A percentile compares a stretch with the other conserved stretches of the same genome.
phyloP scores from a whole-genome alignment of 2,888 invertebrate species.

The Leptura quadrifasciata region DNA sequence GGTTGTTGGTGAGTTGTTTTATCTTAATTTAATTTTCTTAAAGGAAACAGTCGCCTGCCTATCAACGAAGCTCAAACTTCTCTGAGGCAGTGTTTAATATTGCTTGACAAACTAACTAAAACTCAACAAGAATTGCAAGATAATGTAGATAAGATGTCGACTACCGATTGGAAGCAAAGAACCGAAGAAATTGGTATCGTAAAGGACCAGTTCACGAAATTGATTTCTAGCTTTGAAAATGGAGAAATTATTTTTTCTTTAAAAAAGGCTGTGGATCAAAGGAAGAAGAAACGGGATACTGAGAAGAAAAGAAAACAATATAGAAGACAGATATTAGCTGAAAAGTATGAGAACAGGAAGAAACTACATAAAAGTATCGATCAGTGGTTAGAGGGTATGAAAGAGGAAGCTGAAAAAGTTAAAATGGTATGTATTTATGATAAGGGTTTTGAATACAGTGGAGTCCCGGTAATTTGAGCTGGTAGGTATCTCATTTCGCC shows the following conservation, averaged over 20 bases:
- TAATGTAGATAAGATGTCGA: conserved; percentile 73
- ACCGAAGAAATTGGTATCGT: conserved; percentile 75
- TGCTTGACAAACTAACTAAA: conserved; percentile 70
- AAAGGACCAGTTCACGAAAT: conserved; percentile 74
- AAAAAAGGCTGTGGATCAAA: conserved; percentile 73
- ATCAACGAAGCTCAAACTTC: conserved; percentile 70
- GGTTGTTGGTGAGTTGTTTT: neutral
- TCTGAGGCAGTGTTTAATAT: conserved; percentile 65
- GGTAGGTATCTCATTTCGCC: too few relatives aligned
- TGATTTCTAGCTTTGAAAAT: conserved; percentile 72
- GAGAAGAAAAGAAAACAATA: conserved; percentile 75
- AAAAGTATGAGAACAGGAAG: conserved; percentile 67
- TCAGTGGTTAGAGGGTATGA: conserved; percentile 80
- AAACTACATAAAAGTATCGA: conserved; percentile 80
- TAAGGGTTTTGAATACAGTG: too few relatives aligned
- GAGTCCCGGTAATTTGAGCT: too few relatives aligned
- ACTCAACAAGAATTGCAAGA: conserved; percentile 73
- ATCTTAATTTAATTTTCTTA: neutral
- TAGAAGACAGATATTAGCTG: conserved; percentile 70
- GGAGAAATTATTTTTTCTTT: conserved; percentile 72
- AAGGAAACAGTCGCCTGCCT: conserved; percentile 58
- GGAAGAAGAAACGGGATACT: conserved; percentile 73
- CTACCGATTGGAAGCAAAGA: conserved; percentile 77
- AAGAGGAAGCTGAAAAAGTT: conserved; percentile 78
- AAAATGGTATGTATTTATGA: conserved; percentile 75